Evolutionary conservation across 2,888 invertebrate species (phyloP), one percentile per base, ranked within the genome.

Genomic region (Drosophila nr. fundita): DNA sequence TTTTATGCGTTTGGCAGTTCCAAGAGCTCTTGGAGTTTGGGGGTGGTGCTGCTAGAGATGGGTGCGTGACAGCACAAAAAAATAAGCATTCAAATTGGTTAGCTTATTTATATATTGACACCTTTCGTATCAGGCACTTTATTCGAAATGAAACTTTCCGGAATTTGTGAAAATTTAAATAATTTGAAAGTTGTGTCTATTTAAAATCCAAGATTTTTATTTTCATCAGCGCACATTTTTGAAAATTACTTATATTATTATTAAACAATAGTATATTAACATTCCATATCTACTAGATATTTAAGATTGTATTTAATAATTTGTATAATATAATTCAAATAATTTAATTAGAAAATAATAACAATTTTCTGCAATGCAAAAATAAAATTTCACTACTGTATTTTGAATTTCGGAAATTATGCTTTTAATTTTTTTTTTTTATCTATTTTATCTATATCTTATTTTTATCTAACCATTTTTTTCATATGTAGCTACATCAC

Each of bases 1-100:
- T 87, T 87, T 87, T 87, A 87, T 89, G 87, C 68, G 83, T 82
- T 87, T 73, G 87, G 60, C 74, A 82, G 73, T 76, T 78, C 70
- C 50, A 61, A 66, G 45, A 55, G 72, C 63, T 54, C 54, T 60
- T 49, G 60, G 72, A 83, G 87, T 82, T 76, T 71, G 75, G n/a
- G 71, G 57, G 65, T 66, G 63, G 54, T n/a, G 13, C 8, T 6
- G 6, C 21, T 66, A 78, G 74, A 53, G 81, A 73, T 86, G 87
- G 2, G 1, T 7, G n/a, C 69, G 73, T 61, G 68, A 58, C 50
- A 50, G 4, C 15, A 8, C 21, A 15, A 4, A 15, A 45, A 21
- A n/a, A 10, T 7, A 7, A 3, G 8, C 18, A 0, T 40, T 40
- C 0, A 1, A 10, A 10, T n/a, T n/a, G n/a, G n/a, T 4, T 10